Percentiles rank a stretch among this genome's conserved stretches.
Conservation (phyloP, 2,888 invertebrate genomes). For the Patella ulyssiponensis region DNA sequence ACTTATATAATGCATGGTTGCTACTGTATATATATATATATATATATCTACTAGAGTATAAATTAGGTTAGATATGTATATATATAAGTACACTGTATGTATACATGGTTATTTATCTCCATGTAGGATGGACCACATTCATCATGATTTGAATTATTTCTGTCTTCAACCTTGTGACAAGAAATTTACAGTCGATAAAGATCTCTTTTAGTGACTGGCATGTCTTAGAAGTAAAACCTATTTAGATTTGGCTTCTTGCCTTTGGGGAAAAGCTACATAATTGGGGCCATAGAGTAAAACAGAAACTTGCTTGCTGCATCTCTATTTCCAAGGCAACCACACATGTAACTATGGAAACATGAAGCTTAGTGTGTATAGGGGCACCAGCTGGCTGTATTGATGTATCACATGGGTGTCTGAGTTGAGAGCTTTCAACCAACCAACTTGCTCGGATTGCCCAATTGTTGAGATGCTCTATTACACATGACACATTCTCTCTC, state of each 20-base stretch:
- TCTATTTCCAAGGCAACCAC: constrained; percentile 26
- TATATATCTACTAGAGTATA: too few relatives aligned
- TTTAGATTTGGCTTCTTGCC: constrained; percentile 9
- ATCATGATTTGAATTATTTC: too few relatives aligned
- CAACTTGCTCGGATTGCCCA: constrained; percentile 15
- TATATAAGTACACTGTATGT: too few relatives aligned
- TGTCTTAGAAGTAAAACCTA: neutral
- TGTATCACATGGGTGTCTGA: constrained; percentile 31
- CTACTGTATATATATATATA: too few relatives aligned
- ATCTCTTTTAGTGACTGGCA: too few relatives aligned
- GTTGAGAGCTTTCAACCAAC: constrained; percentile 17
- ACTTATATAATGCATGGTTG: too few relatives aligned
- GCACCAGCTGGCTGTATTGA: constrained; percentile 30
- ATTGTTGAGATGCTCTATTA: constrained; percentile 8
- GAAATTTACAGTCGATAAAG: too few relatives aligned
- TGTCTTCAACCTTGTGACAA: too few relatives aligned
- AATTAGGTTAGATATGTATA: too few relatives aligned
- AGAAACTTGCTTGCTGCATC: constrained; percentile 25
- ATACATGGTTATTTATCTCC: too few relatives aligned
- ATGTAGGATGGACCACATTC: too few relatives aligned
- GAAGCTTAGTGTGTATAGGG: constrained; percentile 32
- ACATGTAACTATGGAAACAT: constrained; percentile 32
- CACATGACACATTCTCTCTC: constrained; percentile 9
- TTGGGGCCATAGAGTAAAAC: constrained; percentile 17
- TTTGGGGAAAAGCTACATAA: constrained; percentile 11